A percentile compares a stretch with the other conserved stretches of the same genome.
Conservation (phyloP, 2,113 vertebrate species). For the Geothlypis trichas region DNA sequence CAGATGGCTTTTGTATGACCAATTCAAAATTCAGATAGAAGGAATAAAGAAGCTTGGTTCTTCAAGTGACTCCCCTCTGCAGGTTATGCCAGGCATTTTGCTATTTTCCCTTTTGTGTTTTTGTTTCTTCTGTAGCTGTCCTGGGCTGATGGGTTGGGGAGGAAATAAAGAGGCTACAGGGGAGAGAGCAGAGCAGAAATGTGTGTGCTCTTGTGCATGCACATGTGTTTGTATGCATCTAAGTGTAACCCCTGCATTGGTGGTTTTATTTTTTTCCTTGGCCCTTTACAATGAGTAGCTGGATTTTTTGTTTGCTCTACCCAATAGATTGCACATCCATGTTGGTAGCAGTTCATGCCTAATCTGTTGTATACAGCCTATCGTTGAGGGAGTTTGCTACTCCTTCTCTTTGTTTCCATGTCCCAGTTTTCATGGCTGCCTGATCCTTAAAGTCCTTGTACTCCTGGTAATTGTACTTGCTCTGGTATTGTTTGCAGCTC, state of each 20-base stretch:
- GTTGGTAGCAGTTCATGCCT: neutral
- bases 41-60: neutral
- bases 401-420: neutral
- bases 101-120: neutral
- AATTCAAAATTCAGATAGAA: neutral
- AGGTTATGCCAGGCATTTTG: neutral
- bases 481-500: neutral
- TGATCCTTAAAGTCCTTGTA: neutral
- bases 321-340: neutral
- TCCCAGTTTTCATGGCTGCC: neutral
- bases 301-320: neutral
- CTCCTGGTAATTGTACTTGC: neutral
- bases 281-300: neutral
- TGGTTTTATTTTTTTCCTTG: neutral
- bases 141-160: neutral
- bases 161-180: neutral
- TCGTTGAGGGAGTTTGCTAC: neutral
- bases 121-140: neutral
- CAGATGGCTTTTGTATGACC: neutral
- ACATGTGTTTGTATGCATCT: neutral
- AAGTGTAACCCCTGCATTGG: neutral
- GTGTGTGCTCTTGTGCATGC: neutral
- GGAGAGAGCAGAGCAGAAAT: neutral
- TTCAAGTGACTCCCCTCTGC: neutral
- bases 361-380: neutral